Evolutionary conservation across 1,140 invertebrate genomes (phyloP).

Genomic region (Zaprionus taronus): DNA sequence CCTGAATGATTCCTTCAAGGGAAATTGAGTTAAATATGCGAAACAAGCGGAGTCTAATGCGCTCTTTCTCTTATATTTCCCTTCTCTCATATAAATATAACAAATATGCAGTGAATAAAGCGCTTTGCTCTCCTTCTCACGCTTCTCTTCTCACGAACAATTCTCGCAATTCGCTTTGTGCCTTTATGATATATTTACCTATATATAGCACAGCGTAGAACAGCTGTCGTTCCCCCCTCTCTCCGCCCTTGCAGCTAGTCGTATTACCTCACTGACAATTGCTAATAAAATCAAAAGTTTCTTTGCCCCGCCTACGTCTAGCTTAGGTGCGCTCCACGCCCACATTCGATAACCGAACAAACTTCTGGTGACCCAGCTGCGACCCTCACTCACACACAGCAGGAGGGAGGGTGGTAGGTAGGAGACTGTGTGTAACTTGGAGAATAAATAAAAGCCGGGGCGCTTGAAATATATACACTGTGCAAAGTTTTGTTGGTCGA

Average conservation of each 20-base stretch:
- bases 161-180: neutral
- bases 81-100: too few relatives aligned
- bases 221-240: constrained; percentile 41
- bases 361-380: constrained; percentile 53
- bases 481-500: constrained; percentile 62
- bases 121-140: neutral
- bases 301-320: constrained; percentile 35
- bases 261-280: constrained; percentile 65
- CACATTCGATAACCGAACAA: constrained; percentile 72
- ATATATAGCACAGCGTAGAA: neutral
- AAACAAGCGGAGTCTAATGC: neutral
- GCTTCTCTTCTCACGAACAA: neutral
- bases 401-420: neutral
- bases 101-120: neutral
- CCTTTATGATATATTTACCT: constrained; percentile 28
- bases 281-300: constrained; percentile 79
- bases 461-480: constrained; percentile 56
- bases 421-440: constrained; percentile 52
- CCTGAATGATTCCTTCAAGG: too few relatives aligned
- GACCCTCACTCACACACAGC: constrained; percentile 27
- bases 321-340: constrained; percentile 22
- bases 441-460: constrained; percentile 68
- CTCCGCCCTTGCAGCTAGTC: constrained; percentile 36
- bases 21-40: neutral
- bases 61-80: neutral